Conservation (phyloP, 2,113 vertebrate species). For the Mohoua ochrocephala region DNA sequence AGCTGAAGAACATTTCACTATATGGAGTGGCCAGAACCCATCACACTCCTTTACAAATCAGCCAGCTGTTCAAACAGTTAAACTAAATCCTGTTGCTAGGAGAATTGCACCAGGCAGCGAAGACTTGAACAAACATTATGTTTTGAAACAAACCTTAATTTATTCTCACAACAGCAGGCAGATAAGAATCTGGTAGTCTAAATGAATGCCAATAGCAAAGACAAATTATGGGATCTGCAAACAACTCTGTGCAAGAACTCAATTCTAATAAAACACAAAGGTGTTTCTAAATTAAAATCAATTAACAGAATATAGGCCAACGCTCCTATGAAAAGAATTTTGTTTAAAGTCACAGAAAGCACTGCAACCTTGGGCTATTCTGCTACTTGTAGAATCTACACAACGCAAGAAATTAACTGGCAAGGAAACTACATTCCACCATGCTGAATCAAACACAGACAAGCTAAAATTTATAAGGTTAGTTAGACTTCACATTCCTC, state of each 20-base stretch:
- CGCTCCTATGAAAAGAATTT: neutral
- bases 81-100: constrained; percentile 53
- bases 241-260: neutral
- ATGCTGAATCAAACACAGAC: neutral
- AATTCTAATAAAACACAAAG: constrained; percentile 1
- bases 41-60: constrained; percentile 5
- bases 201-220: constrained; percentile 36
- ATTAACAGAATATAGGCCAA: neutral
- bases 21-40: neutral
- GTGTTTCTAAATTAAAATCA: constrained; percentile 9
- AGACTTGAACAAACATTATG: constrained; percentile 12
- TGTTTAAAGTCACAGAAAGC: neutral
- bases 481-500: neutral
- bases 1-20: neutral
- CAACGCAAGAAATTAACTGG: constrained; percentile 18
- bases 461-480: neutral
- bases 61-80: constrained; percentile 55
- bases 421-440: neutral
- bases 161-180: constrained; percentile 14
- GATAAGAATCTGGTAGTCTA: constrained; percentile 25
- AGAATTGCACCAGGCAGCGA: neutral
- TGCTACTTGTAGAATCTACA: neutral
- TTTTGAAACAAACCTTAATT: constrained; percentile 43
- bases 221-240: constrained; percentile 51
- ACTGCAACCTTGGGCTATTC: neutral